Conservation (phyloP, 2,888 invertebrate genomes). For the Brachycybe producta region DNA sequence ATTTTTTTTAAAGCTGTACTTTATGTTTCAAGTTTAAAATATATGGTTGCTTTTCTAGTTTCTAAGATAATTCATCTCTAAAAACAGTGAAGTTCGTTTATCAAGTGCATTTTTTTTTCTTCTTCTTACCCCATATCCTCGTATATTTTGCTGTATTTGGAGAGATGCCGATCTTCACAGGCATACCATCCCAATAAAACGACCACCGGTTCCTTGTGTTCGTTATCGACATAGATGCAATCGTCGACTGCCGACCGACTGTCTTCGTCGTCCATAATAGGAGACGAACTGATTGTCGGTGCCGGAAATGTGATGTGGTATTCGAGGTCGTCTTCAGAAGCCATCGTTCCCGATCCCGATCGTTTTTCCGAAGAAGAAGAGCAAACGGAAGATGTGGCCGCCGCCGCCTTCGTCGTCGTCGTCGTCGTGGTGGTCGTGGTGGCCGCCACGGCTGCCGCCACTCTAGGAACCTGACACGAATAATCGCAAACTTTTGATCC, state of each 20-base stretch:
- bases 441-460: not conserved
- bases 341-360: not conserved
- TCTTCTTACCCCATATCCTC: constrained; percentile 60
- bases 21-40: too few species aligned
- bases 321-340: constrained; percentile 19
- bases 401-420: too few species aligned
- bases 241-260: constrained; percentile 27
- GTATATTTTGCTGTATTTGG: constrained; percentile 65
- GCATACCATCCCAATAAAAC: constrained; percentile 67
- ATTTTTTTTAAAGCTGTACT: too few species aligned
- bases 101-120: too few species aligned
- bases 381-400: not conserved
- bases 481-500: not conserved
- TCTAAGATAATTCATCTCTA: too few species aligned
- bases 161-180: constrained; percentile 59
- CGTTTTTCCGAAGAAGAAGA: not conserved
- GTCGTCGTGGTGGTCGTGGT: too few species aligned
- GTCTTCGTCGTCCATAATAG: constrained; percentile 2
- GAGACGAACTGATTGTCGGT: not conserved
- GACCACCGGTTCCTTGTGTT: constrained; percentile 52
- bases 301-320: constrained; percentile 20
- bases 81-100: too few species aligned
- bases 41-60: too few species aligned
- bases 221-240: constrained; percentile 41
- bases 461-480: not conserved